Percentiles rank a stretch among this genome's conserved stretches.
phyloP scores from a whole-genome alignment of 2,113 vertebrate genomes.

The Oncorhynchus clarkii region DNA sequence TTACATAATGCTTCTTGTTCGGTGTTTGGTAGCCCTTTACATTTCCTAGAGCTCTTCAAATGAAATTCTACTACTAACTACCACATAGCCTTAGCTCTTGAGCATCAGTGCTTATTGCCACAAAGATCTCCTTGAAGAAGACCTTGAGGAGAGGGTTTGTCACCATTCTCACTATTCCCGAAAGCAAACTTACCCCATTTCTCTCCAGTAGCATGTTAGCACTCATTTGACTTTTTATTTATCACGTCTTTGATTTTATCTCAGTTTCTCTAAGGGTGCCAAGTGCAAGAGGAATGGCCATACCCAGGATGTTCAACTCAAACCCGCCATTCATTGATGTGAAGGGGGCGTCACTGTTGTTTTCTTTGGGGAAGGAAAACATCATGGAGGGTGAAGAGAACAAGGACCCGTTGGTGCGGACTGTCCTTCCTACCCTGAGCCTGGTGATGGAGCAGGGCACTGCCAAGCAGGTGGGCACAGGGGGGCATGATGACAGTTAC shows the following conservation, averaged over 20 bases:
- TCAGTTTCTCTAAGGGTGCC: background rate
- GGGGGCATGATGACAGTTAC: constrained; percentile 54
- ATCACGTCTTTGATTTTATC: background rate
- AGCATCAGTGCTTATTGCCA: too few relatives aligned
- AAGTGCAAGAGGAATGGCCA: constrained; percentile 51
- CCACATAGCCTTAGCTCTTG: too few relatives aligned
- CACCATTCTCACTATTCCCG: background rate
- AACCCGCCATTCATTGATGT: constrained; percentile 44
- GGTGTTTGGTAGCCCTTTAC: background rate
- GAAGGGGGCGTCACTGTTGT: constrained; percentile 28
- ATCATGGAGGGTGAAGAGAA: constrained; percentile 33
- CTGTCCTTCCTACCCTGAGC: constrained; percentile 39
- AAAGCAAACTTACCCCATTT: background rate
- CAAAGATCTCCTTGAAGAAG: too few relatives aligned
- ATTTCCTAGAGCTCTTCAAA: too few relatives aligned
- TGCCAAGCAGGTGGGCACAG: constrained; percentile 74
- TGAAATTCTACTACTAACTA: too few relatives aligned
- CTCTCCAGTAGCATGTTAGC: background rate
- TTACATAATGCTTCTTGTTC: background rate
- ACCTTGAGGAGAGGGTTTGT: too few relatives aligned
- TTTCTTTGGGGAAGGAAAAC: constrained; percentile 34
- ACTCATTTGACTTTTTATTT: background rate
- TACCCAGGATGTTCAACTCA: constrained; percentile 53
- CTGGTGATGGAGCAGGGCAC: constrained; percentile 81
- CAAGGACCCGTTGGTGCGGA: constrained; percentile 39